Evolutionary conservation across 2,113 vertebrate species (phyloP), one percentile per base, ranked within the genome.

Genomic region (Gopherus flavomarginatus): DNA sequence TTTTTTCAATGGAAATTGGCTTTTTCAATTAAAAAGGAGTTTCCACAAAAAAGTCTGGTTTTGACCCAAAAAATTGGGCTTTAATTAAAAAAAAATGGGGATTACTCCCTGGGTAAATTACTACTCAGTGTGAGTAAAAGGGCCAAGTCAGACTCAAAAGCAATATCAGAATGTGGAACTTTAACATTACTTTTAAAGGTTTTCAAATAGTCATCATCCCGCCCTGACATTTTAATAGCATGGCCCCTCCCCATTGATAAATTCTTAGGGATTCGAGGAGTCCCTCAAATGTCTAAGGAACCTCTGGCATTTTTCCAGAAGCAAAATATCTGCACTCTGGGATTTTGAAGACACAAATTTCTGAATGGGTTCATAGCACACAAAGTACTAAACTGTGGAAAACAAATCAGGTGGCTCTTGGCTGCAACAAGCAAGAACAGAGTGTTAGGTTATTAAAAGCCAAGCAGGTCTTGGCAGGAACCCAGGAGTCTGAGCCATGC

Each of bases 271-370:
- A 44, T 35, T 47, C 17, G 17, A 56, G 49, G 50, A 22, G 6
- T 56, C 69, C 56, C 81, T 80, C 49, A 88, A 84, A 92, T 72
- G 50, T 49, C 91, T 88, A 62, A 59, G n/a, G 8, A 69, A 26
- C 42, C 21, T 65, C 42, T 47, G 11, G 29, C 38, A 52, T 80
- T 26, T 84, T 88, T 72, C 86, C n/a, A 53, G 62, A 81, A 88
- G 84, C 31, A 44, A 80, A 85, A 27, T 52, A 79, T 49, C 31
- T 57, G 24, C 38, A 88, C 16, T 19, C 22, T 42, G 79, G 56
- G 54, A 80, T 89, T 93, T 91, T 77, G 29, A 75, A 91, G 52
- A 86, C 83, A 75, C 85, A 88, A 83, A 85, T 29, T 89, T 81
- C 79, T 86, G 88, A 91, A 91, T 77, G 65, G 78, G 62, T 49